Conservation (phyloP, 1,140 invertebrate genomes). For the Ditylenchus dipsaci region DNA sequence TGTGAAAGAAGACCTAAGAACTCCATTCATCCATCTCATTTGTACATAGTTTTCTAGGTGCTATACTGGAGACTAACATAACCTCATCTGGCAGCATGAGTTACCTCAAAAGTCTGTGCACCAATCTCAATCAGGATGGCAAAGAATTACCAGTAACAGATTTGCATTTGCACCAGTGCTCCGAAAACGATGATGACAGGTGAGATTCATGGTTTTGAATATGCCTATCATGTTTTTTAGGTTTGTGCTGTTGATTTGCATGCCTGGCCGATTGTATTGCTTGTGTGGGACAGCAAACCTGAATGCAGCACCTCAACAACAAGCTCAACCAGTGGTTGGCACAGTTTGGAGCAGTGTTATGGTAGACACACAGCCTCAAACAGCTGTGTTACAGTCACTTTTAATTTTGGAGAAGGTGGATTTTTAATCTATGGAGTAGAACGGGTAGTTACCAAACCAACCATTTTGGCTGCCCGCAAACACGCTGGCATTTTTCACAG, state of each 20-base stretch:
- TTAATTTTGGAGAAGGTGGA: conserved; percentile 22
- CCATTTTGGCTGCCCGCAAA: too few relatives aligned
- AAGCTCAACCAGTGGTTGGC: conserved; percentile 13
- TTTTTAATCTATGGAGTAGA: too few relatives aligned
- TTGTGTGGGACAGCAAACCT: conserved; percentile 26
- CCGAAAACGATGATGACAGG: conserved; percentile 23
- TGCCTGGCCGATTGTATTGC: conserved; percentile 25
- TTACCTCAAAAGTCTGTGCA: conserved; percentile 18
- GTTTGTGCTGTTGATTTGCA: conserved; percentile 27
- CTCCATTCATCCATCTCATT: too few relatives aligned
- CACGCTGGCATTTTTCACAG: too few relatives aligned
- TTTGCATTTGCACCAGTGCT: conserved; percentile 23
- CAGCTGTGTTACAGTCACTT: conserved; percentile 20
- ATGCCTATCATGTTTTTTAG: not conserved
- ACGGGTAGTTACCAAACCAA: too few relatives aligned
- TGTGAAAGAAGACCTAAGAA: too few relatives aligned
- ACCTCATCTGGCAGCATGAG: conserved; percentile 19
- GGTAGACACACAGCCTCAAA: conserved; percentile 24
- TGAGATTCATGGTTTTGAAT: conserved; percentile 3
- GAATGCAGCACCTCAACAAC: conserved; percentile 20
- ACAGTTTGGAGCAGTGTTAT: conserved; percentile 31
- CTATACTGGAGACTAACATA: conserved; percentile 30
- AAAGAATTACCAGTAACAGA: conserved; percentile 21
- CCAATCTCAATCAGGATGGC: conserved; percentile 5
- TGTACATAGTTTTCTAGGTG: too few relatives aligned